Conservation (phyloP, 2,888 invertebrate genomes). For the Polydesmus complanatus region DNA sequence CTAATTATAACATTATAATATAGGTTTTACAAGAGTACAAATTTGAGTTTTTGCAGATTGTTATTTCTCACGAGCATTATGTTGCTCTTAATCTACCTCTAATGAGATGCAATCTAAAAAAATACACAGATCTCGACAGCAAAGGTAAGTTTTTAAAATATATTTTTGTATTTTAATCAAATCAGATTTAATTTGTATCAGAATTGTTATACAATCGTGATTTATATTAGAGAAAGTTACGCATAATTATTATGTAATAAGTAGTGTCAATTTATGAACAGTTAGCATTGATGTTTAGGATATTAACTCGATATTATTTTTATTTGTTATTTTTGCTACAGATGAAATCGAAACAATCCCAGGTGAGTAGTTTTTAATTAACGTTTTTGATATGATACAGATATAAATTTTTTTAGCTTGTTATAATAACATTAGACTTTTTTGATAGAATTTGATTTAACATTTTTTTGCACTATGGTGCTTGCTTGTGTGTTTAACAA, state of each 20-base stretch:
- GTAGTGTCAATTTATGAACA: too few species aligned
- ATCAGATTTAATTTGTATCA: not conserved
- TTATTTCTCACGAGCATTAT: slow-evolving; percentile 89
- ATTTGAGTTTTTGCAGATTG: slow-evolving; percentile 75
- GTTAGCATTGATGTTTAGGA: too few species aligned
- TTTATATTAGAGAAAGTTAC: too few species aligned
- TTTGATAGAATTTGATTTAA: slow-evolving; percentile 1
- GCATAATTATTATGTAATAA: too few species aligned
- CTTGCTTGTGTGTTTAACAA: not conserved
- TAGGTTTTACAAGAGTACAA: slow-evolving; percentile 77
- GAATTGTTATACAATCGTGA: slow-evolving; percentile 2
- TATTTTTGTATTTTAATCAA: not conserved
- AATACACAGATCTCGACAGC: slow-evolving; percentile 10
- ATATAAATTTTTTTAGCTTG: slow-evolving; percentile 3
- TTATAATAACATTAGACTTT: not conserved
- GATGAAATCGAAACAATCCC: slow-evolving; percentile 15
- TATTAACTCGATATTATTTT: slow-evolving; percentile 14
- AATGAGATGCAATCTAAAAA: slow-evolving; percentile 29
- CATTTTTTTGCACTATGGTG: not conserved
- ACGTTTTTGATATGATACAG: slow-evolving; percentile 2
- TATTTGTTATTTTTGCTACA: slow-evolving; percentile 11
- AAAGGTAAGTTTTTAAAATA: slow-evolving; percentile 14
- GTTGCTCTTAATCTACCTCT: slow-evolving; percentile 84
- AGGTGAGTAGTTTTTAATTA: slow-evolving; percentile 15
- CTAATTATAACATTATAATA: slow-evolving; percentile 14